Base-by-base conservation (phyloP, 2,888 invertebrate genomes). In the Tanytarsus gracilentus region DNA sequence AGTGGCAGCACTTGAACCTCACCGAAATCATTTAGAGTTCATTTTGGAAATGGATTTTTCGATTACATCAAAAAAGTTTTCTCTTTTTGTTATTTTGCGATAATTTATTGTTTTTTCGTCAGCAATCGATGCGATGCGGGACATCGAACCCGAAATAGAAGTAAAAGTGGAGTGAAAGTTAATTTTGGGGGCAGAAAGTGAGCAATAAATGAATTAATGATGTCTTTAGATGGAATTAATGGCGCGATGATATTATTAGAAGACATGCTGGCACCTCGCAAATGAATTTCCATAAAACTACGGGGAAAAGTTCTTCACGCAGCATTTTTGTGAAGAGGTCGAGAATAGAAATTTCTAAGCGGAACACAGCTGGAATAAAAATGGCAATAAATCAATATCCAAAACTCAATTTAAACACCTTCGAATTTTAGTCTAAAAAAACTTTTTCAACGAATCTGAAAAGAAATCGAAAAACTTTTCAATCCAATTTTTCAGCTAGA, bases 171-270 rank as follows among this genome's bases (percentile, higher is more conserved):
- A 18, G 30, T 18, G 29, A 51, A 51, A 51, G 51, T 51, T 30
- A 51, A 30, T 51, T 51, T 51, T 30, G 30, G 18, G 51, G n/a
- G n/a, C n/a, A n/a, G n/a, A n/a, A n/a, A 51, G 30, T 18, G 58
- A 44, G 14, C 58, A 29, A 48, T 58, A 48, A 58, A 58, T 30
- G 48, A 58, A 58, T 58, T 58, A 58, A 58, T 58, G 58, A 58
- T 48, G 58, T 58, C 44, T 58, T 58, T 48, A 58, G 44, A 21
- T 40, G 36, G 26, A 55, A 55, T 55, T 55, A 55, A 55, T 55
- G 55, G n/a, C 21, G 52, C 16, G n/a, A 30, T 33, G 52, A 52
- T 55, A 33, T 55, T 49, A 9, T 48, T 18, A 7, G 29, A 29
- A 18, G 21, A 23, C 44, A 44, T 44, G 44, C 44, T 44, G 44